Evolutionary conservation across 1,140 invertebrate species (phyloP).

Genomic region (Anagrus nilaparvatae): DNA sequence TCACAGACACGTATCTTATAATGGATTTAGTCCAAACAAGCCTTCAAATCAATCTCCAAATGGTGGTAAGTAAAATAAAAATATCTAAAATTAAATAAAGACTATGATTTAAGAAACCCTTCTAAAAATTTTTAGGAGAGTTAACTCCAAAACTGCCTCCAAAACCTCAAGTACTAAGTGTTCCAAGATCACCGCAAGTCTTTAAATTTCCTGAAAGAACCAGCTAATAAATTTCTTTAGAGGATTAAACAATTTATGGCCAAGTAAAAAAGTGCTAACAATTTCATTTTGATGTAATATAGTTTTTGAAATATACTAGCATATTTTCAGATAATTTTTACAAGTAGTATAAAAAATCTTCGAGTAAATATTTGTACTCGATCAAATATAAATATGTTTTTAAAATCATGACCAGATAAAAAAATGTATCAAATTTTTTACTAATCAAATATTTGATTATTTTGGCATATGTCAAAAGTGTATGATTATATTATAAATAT

Average conservation of each 20-base stretch:
- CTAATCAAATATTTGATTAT: too few species aligned
- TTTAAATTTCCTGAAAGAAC: constrained; percentile 36
- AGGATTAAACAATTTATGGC: too few species aligned
- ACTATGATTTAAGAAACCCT: neutral
- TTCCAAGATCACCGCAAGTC: constrained; percentile 35
- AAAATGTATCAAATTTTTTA: too few species aligned
- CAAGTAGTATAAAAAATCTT: constrained; percentile 9
- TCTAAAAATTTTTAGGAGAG: constrained; percentile 26
- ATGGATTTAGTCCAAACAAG: constrained; percentile 38
- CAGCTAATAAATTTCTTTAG: constrained; percentile 27
- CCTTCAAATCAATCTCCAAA: constrained; percentile 36
- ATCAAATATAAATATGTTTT: too few species aligned
- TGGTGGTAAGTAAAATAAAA: too few species aligned
- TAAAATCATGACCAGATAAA: too few species aligned
- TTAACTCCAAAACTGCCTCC: constrained; percentile 41
- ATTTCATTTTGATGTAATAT: constrained; percentile 11
- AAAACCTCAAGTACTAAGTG: constrained; percentile 36
- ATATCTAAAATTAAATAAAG: too few species aligned
- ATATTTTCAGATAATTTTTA: constrained; percentile 25
- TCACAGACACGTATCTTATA: constrained; percentile 38
- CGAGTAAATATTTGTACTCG: too few species aligned
- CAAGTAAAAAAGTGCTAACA: too few species aligned
- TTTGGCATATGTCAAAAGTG: too few species aligned
- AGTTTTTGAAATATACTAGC: constrained; percentile 19
- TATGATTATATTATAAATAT: too few species aligned